Base-by-base conservation (phyloP, 2,888 invertebrate genomes). In the Operophtera brumata region DNA sequence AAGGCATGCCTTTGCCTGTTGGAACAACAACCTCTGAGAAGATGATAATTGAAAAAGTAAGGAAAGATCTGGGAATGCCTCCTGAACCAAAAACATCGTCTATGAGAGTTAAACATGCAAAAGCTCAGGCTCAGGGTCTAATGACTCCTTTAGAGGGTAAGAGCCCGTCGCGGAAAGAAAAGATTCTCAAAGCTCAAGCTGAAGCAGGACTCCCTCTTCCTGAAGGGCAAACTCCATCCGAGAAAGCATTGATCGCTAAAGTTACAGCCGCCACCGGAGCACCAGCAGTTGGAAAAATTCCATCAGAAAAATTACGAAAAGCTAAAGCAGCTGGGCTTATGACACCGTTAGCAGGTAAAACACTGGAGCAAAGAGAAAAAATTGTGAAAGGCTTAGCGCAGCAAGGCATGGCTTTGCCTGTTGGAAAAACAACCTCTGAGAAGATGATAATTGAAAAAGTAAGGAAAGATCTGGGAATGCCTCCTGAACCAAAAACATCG, bases 201-300 rank as follows among this genome's bases (percentile, higher is more conserved):
- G n/a, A n/a, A n/a, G n/a, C n/a, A n/a, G n/a, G n/a, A n/a, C n/a
- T n/a, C n/a, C n/a, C n/a, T n/a, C n/a, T n/a, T n/a, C n/a, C n/a
- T 12, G 57, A 62, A 56, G 70, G 67, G 1, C 70, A 76, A 59
- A 50, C 69, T 7, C 48, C 59, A 6, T 49, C 59, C 43, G 61
- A 75, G 59, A 73, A 71, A 55, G 70, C 73, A 64, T 66, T 71
- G 43, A 74, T 71, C 26, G 14, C n/a, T n/a, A n/a, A n/a, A n/a
- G n/a, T n/a, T n/a, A 37, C 61, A n/a, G 75, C 73, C 52, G 62
- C 76, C 6, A 60, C 39, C 0, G 74, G 75, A 1, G 8, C 75
- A 4, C 41, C 53, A 46, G 39, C 47, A 8, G 45, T 40, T 35
- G 12, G 45, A 48, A 39, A n/a, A 49, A n/a, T n/a, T n/a, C n/a